phyloP scores from a whole-genome alignment of 2,797 vertebrate species.

The Etheostoma nigrum region DNA sequence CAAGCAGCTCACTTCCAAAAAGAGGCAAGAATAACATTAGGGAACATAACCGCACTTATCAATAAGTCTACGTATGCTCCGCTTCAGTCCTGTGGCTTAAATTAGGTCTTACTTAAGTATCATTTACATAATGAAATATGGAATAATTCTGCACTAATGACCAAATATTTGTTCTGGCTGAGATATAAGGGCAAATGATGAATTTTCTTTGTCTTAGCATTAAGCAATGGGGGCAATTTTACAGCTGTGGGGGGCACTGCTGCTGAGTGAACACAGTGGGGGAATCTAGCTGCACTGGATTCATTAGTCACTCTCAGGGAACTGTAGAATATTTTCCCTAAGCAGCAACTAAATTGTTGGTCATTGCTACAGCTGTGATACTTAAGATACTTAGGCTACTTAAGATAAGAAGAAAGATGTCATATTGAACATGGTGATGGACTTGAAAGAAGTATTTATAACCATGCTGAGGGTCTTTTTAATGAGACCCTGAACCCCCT shows the following conservation, averaged over 20 bases:
- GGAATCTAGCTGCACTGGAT: constrained; percentile 40
- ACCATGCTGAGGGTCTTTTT: constrained; percentile 1
- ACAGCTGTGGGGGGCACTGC: constrained; percentile 56
- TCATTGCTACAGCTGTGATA: constrained; percentile 14
- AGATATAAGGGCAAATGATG: constrained; percentile 57
- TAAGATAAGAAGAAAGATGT: constrained; percentile 18
- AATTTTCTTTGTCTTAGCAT: constrained; percentile 62
- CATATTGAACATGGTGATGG: constrained; percentile 6
- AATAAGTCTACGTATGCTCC: constrained; percentile 16
- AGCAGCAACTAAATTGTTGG: constrained; percentile 47
- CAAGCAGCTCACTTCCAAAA: no score
- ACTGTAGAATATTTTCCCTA: constrained; percentile 33
- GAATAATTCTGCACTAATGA: constrained; percentile 60
- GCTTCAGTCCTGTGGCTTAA: constrained; percentile 19
- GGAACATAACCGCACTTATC: constrained; percentile 2
- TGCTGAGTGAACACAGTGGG: constrained; percentile 41
- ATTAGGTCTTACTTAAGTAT: constrained; percentile 33
- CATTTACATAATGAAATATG: constrained; percentile 59
- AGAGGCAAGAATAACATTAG: no score
- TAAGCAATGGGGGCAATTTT: constrained; percentile 58
- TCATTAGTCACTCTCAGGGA: constrained; percentile 56
- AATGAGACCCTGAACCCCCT: constrained; percentile 1
- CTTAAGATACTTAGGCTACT: constrained; percentile 6
- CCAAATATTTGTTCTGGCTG: constrained; percentile 65
- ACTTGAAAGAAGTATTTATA: constrained; percentile 15